Percentiles rank a stretch among this genome's conserved stretches.
Conservation (phyloP, 92 coral and sea anemone species). For the Galaxea fascicularis region DNA sequence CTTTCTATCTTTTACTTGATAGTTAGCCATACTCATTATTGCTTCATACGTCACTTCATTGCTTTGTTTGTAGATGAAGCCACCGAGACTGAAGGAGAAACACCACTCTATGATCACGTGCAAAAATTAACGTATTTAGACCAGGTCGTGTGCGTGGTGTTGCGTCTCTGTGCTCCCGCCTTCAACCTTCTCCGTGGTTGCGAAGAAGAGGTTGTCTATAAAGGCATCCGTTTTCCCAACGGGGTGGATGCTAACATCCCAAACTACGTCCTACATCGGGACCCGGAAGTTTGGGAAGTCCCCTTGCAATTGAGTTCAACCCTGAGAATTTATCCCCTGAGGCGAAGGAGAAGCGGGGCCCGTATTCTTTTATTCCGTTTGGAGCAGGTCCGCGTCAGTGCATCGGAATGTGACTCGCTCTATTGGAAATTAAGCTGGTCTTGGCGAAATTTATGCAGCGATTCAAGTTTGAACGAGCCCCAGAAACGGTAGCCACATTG, state of each 20-base stretch:
- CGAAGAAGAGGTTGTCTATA: constrained; percentile 47
- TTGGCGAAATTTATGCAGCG: constrained; percentile 56
- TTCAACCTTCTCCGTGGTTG: constrained; percentile 57
- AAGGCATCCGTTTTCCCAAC: constrained; percentile 68
- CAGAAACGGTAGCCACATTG: constrained; percentile 50
- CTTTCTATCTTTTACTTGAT: no score
- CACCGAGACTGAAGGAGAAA: constrained; percentile 36
- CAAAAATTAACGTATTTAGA: constrained; percentile 66
- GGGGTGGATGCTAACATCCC: constrained; percentile 71
- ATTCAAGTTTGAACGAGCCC: constrained; percentile 68
- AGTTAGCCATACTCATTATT: no score
- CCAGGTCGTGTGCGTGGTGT: constrained; percentile 68
- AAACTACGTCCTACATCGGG: constrained; percentile 66
- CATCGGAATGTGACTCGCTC: constrained; percentile 69
- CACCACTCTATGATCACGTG: constrained; percentile 60
- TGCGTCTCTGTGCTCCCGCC: constrained; percentile 69
- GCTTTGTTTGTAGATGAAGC: constrained; percentile 31
- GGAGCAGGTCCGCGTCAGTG: constrained; percentile 75
- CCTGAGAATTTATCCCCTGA: constrained; percentile 78
- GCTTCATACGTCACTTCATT: no score
- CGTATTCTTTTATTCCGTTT: constrained; percentile 68
- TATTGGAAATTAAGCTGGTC: constrained; percentile 62
- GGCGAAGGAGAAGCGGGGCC: constrained; percentile 75
- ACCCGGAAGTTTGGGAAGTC: constrained; percentile 74
- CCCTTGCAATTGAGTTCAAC: constrained; percentile 70